phyloP scores from a whole-genome alignment of 2,797 vertebrate genomes.

The Setipinna tenuifilis region DNA sequence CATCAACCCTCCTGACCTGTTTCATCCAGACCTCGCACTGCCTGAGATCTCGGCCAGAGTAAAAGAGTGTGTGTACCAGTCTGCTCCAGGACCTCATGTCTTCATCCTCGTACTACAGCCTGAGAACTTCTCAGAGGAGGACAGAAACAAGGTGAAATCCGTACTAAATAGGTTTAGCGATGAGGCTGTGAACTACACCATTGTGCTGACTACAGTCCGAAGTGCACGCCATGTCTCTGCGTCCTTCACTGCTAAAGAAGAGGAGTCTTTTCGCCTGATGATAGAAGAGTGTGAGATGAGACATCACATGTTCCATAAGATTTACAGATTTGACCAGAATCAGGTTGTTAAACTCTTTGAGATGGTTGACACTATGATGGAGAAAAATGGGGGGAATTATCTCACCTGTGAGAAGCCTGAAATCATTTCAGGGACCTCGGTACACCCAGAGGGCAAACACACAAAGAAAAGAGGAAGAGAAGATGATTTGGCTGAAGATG shows the following conservation, averaged over 20 bases:
- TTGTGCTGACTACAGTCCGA: not conserved
- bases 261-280: not conserved
- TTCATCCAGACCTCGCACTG: not conserved
- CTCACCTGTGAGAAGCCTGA: not conserved
- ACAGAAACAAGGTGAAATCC: not conserved
- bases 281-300: not conserved
- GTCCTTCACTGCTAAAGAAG: not conserved
- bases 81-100: constrained; percentile 18
- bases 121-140: not conserved
- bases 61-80: not conserved
- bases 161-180: not conserved
- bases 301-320: no score
- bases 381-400: not conserved
- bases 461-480: not conserved
- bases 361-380: not conserved
- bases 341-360: not conserved
- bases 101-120: not conserved
- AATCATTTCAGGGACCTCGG: no score
- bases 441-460: no score
- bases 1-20: constrained; percentile 1
- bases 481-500: no score
- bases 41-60: not conserved
- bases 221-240: not conserved
- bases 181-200: not conserved
- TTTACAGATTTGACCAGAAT: not conserved